Percentiles rank a stretch among this genome's conserved stretches.
phyloP scores from a whole-genome alignment of 2,113 vertebrate genomes.

The Cephalopterus ornatus region DNA sequence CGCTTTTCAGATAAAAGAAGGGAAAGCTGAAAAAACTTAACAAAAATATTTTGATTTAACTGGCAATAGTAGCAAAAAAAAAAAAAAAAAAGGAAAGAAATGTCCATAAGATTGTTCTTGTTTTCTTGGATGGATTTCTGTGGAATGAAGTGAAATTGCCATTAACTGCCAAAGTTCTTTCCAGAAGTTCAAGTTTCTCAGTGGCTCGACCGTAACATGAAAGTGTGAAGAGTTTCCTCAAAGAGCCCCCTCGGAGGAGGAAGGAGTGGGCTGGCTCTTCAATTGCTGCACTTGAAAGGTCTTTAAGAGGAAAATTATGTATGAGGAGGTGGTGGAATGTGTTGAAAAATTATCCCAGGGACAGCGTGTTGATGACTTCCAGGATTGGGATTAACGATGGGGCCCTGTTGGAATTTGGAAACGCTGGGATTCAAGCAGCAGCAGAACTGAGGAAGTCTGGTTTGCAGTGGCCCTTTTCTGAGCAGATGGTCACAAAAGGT shows the following conservation, averaged over 20 bases:
- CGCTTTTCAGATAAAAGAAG: neutral
- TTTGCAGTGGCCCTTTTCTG: neutral
- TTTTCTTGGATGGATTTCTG: neutral
- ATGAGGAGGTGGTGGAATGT: neutral
- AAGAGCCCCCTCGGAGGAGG: neutral
- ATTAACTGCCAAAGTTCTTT: neutral
- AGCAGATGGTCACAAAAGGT: neutral
- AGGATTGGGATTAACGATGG: neutral
- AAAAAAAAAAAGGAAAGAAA: neutral
- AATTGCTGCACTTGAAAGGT: neutral
- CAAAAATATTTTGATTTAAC: neutral
- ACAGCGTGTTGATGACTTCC: neutral
- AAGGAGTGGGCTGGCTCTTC: neutral
- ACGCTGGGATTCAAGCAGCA: neutral
- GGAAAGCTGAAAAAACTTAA: neutral
- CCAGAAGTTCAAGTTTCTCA: conserved; percentile 10
- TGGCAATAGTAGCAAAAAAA: neutral
- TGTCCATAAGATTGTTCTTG: neutral
- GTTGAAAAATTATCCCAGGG: conserved; percentile 1
- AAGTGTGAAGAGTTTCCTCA: neutral
- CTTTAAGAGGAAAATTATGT: neutral
- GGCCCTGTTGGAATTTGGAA: neutral
- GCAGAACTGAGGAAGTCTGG: neutral
- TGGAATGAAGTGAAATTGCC: neutral
- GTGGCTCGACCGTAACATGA: neutral